Conservation (phyloP, 2,113 vertebrate genomes). For the Lamprotornis superbus region DNA sequence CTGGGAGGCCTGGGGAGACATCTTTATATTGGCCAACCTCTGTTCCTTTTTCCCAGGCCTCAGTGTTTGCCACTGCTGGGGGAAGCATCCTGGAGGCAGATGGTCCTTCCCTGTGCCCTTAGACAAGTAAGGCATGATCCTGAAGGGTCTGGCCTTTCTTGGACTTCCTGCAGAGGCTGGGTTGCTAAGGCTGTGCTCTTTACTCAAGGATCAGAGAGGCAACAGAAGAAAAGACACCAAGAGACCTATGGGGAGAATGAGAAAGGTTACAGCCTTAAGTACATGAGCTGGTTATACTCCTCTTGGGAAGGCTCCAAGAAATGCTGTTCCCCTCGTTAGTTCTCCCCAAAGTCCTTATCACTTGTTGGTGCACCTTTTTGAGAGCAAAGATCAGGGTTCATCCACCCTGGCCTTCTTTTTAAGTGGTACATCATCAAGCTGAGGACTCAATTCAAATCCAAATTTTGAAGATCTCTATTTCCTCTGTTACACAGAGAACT, state of each 20-base stretch:
- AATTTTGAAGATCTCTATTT: conserved; percentile 43
- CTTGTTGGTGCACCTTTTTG: not conserved
- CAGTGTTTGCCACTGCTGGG: not conserved
- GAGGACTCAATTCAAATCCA: conserved; percentile 33
- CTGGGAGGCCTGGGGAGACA: not conserved
- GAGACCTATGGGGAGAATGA: not conserved
- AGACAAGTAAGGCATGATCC: not conserved
- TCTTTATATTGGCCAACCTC: not conserved
- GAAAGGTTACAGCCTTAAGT: conserved; percentile 1
- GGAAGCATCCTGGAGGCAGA: not conserved
- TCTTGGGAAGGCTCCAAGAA: not conserved
- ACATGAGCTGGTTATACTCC: not conserved
- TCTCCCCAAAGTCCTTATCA: conserved; percentile 1
- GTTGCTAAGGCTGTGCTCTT: not conserved
- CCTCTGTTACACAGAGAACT: not conserved
- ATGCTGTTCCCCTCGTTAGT: not conserved
- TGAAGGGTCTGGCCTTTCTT: not conserved
- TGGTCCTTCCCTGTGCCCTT: not conserved
- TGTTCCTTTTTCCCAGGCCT: not conserved
- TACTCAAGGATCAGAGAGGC: not conserved
- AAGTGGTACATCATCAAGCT: conserved; percentile 34
- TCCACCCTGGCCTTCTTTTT: conserved; percentile 11
- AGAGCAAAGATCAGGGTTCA: conserved; percentile 49
- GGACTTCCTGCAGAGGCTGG: not conserved
- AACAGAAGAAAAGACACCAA: not conserved